Percentiles rank a stretch among this genome's conserved stretches.
Conservation (phyloP, 2,113 vertebrate genomes). For the Campylomormyrus tamandua region DNA sequence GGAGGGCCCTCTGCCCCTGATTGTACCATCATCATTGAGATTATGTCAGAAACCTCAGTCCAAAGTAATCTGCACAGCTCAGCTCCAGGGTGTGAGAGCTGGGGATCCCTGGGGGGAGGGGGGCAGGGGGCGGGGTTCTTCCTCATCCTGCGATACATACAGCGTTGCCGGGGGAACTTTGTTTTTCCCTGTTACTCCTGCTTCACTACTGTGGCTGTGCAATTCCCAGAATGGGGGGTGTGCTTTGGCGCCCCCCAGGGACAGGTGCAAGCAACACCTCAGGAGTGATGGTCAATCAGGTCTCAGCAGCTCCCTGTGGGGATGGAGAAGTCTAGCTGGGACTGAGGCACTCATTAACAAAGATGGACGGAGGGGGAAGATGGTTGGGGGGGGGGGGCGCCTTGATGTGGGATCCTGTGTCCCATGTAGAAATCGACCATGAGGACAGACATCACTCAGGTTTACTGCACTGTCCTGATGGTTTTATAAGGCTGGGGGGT, state of each 20-base stretch:
- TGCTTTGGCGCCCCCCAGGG: background rate
- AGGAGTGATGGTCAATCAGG: background rate
- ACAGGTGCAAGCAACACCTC: background rate
- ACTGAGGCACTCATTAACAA: constrained; percentile 13
- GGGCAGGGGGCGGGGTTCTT: background rate
- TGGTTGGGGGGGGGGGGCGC: background rate
- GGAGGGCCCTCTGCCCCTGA: background rate
- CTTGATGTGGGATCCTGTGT: constrained; percentile 29
- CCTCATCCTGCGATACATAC: background rate
- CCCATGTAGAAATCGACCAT: background rate
- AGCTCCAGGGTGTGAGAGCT: background rate
- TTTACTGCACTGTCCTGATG: constrained; percentile 1
- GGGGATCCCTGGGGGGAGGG: background rate
- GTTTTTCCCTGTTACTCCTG: background rate
- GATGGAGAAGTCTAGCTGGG: background rate
- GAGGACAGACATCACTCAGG: constrained; percentile 13
- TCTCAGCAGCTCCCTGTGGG: background rate
- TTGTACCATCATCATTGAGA: background rate
- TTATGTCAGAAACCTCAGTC: background rate
- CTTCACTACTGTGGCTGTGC: background rate
- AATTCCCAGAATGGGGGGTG: background rate
- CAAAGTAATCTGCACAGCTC: background rate
- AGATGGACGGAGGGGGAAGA: background rate
- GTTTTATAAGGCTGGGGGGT: constrained; percentile 22
- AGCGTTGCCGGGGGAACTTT: background rate